These are phyloP conservation scores for Zaprionus nigranus DNA, from an alignment of 1,140 invertebrate species.

Conservation along the genomic window DNA sequence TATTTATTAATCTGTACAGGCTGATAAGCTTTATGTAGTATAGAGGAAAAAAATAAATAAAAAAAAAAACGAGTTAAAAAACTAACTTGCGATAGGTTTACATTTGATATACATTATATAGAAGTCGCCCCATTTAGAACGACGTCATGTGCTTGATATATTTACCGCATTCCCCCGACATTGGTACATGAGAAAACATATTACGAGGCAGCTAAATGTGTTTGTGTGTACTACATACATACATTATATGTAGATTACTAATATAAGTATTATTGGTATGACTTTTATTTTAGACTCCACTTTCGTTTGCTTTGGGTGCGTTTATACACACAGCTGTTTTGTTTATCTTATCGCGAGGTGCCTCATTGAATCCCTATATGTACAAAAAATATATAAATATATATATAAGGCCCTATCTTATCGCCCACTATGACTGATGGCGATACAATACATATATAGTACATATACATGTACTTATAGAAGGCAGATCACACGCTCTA, in stretches of 20 bases:
- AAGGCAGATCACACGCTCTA: constrained; percentile 40
- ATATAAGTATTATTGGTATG: constrained; percentile 6
- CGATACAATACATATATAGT: constrained; percentile 11
- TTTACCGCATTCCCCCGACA: constrained; percentile 29
- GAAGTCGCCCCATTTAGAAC: constrained; percentile 18
- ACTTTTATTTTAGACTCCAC: constrained; percentile 35
- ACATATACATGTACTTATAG: constrained; percentile 8
- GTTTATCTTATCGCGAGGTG: constrained; percentile 46
- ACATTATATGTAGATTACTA: constrained; percentile 3
- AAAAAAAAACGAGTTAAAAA: neutral
- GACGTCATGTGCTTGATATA: constrained; percentile 30
- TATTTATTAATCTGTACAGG: neutral
- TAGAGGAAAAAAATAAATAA: neutral
- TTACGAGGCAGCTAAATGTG: constrained; percentile 12
- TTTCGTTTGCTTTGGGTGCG: constrained; percentile 32
- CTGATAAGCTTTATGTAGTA: neutral
- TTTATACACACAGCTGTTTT: constrained; percentile 56
- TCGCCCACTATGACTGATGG: constrained; percentile 48
- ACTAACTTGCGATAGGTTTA: constrained; percentile 7
- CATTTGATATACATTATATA: neutral
- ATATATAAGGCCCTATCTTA: constrained; percentile 34
- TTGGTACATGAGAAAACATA: constrained; percentile 20
- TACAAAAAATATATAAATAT: neutral
- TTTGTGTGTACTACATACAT: constrained; percentile 15
- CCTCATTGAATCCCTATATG: constrained; percentile 34